Evolutionary conservation across 2,888 invertebrate species (phyloP).

Genomic region (Crematogaster levior): DNA sequence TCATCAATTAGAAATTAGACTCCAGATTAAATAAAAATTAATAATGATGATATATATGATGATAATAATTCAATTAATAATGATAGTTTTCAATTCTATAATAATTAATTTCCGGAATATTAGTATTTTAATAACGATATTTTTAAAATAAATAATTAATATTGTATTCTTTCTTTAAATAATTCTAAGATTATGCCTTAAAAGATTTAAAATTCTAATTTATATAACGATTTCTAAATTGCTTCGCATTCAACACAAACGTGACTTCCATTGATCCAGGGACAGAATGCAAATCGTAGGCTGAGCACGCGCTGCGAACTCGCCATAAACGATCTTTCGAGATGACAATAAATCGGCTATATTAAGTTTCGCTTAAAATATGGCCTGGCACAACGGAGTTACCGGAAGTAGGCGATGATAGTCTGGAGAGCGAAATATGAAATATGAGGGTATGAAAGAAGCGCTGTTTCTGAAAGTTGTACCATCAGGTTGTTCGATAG

Average conservation of each 20-base stretch:
- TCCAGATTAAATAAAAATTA: no score
- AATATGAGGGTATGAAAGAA: constrained; percentile 43
- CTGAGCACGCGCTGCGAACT: constrained; percentile 30
- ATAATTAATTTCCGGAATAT: neutral
- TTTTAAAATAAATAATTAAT: neutral
- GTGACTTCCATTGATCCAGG: neutral
- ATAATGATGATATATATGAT: no score
- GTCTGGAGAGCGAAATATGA: constrained; percentile 17
- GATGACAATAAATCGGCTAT: constrained; percentile 52
- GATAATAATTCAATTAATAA: neutral
- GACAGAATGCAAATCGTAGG: constrained; percentile 8
- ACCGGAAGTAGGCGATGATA: constrained; percentile 41
- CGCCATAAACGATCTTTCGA: constrained; percentile 36
- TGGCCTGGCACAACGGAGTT: constrained; percentile 8
- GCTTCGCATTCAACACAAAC: neutral
- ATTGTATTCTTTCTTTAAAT: neutral
- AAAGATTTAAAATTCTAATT: neutral
- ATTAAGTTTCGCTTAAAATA: constrained; percentile 54
- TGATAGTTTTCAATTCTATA: neutral
- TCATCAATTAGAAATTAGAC: no score
- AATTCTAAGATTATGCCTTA: neutral
- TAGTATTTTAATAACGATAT: no score
- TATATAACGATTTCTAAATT: neutral
- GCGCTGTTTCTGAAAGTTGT: constrained; percentile 38
- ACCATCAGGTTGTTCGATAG: neutral